phyloP scores from a whole-genome alignment of 2,113 vertebrate genomes.

The Fregetta grallaria region DNA sequence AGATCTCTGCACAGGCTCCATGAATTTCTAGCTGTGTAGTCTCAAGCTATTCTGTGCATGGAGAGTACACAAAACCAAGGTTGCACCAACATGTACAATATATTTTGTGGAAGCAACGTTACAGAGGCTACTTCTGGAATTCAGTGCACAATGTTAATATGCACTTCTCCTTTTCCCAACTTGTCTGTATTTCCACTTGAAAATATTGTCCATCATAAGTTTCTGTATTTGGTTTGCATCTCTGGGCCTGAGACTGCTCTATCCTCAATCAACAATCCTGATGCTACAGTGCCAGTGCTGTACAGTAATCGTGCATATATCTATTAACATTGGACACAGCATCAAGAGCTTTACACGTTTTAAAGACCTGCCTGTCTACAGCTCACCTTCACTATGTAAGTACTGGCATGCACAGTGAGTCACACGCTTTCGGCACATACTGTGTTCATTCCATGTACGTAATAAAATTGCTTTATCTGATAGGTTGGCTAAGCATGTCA shows the following conservation, averaged over 20 bases:
- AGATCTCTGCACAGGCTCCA: background rate
- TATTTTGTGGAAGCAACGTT: background rate
- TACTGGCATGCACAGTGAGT: accelerated
- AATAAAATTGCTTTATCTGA: background rate
- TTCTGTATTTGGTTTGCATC: background rate
- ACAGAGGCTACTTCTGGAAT: background rate
- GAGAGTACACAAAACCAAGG: background rate
- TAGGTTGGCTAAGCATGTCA: background rate
- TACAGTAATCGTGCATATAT: background rate
- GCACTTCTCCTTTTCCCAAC: background rate
- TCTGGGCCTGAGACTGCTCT: background rate
- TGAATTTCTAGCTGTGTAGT: background rate
- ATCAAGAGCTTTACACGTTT: background rate
- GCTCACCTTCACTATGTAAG: background rate
- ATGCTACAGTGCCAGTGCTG: background rate
- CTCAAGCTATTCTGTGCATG: background rate
- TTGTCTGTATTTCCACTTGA: background rate
- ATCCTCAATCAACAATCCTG: background rate
- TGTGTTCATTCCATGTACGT: accelerated
- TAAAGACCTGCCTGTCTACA: background rate
- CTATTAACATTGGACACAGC: background rate
- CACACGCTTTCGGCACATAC: accelerated
- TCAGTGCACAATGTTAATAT: background rate
- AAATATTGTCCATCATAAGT: background rate
- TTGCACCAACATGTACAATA: accelerated